Base-by-base conservation (phyloP, 1,140 invertebrate genomes). In the Gonatopus flavifemur region DNA sequence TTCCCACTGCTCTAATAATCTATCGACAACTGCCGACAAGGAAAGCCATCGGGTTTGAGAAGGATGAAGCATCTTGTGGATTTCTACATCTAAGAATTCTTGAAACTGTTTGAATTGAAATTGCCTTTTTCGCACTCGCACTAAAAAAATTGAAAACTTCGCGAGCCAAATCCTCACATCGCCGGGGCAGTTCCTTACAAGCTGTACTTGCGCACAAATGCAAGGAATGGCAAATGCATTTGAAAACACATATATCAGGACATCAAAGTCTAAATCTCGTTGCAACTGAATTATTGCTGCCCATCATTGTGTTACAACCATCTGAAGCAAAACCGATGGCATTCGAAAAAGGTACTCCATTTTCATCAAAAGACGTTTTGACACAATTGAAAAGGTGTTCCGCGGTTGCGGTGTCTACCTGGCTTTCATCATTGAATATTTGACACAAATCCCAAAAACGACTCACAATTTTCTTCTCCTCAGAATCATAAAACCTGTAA, bases 181-280 rank as follows among this genome's bases (percentile, higher is more conserved):
- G n/a, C n/a, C n/a, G n/a, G n/a, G n/a, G n/a, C n/a, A n/a, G n/a
- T n/a, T n/a, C n/a, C n/a, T n/a, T n/a, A n/a, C n/a, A 19, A 75
- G 45, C 43, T 72, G 65, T 24, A 71, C 52, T 18, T 72, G 74
- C 53, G 76, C 74, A 42, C 75, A 77, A n/a, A n/a, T n/a, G n/a
- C n/a, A n/a, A n/a, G n/a, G n/a, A n/a, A n/a, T n/a, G n/a, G n/a
- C n/a, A n/a, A 15, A 76, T 53, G 64, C 72, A 77, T 62, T 76
- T 78, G n/a, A 63, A 47, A 13, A 73, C 52, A 22, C 53, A 48
- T 2, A 75, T 64, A 8, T 63, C 65, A 32, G 69, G 69, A 35
- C 55, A 68, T 33, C 42, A 31, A 31, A 62, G 35, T 28, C 35
- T 16, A 41, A 74, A 52, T 44, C 64, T 30, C 13, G 20, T 45